A percentile compares a stretch with the other conserved stretches of the same genome.
Conservation (phyloP, 2,797 vertebrate genomes). For the Molothrus aeneus region DNA sequence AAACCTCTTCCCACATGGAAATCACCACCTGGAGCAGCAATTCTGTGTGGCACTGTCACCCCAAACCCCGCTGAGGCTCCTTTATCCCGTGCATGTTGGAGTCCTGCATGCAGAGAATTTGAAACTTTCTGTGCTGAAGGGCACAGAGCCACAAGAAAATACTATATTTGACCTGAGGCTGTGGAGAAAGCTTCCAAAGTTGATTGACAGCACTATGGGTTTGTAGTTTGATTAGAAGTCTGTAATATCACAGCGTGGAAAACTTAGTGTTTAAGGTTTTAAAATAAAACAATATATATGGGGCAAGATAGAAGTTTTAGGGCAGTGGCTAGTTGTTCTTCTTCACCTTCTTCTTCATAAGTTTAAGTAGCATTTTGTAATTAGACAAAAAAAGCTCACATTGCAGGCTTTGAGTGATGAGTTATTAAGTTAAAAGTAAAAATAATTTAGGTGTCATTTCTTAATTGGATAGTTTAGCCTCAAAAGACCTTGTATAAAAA, state of each 20-base stretch:
- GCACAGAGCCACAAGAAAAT: not conserved
- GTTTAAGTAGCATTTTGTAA: not conserved
- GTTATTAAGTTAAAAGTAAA: not conserved
- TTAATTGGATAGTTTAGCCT: not conserved
- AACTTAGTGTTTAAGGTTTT: not conserved
- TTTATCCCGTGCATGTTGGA: fast-evolving
- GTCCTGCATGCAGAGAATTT: not conserved
- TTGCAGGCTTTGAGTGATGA: not conserved
- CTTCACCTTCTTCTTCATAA: not conserved
- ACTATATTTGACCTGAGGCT: not conserved
- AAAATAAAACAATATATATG: not conserved
- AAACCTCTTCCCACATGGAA: fast-evolving
- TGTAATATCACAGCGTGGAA: not conserved
- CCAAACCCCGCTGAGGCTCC: fast-evolving
- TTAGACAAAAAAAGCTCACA: not conserved
- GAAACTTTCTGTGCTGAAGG: not conserved
- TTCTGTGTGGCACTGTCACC: fast-evolving
- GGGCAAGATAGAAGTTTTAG: not conserved
- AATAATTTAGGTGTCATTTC: not conserved
- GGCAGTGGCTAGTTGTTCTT: not conserved
- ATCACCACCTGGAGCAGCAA: not conserved
- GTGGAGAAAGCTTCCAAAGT: not conserved
- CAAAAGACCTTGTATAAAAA: not conserved
- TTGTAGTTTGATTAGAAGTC: not conserved
- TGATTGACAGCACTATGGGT: not conserved